A percentile compares a stretch with the other conserved stretches of the same genome.
phyloP scores from a whole-genome alignment of 2,888 invertebrate genomes.

The Labia minor region DNA sequence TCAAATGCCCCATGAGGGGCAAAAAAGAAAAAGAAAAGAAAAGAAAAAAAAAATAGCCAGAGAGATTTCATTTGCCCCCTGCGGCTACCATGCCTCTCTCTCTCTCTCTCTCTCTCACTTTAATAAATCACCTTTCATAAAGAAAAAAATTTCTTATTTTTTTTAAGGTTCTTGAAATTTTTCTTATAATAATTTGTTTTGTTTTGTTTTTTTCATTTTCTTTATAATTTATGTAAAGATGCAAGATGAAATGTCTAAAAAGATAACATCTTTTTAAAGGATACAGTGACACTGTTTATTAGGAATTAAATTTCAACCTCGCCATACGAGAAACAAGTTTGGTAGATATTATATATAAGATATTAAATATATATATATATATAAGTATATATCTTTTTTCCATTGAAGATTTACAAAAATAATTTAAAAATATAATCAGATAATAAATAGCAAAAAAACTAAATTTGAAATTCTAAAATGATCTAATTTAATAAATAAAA shows the following conservation, averaged over 20 bases:
- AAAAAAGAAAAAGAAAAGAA: background rate
- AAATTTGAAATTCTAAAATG: too few species aligned
- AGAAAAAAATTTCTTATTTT: background rate
- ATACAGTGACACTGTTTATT: background rate
- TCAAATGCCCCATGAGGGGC: background rate
- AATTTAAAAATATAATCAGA: background rate
- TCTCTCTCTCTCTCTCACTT: background rate
- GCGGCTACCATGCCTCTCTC: background rate
- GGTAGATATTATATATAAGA: too few species aligned
- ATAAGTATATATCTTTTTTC: too few species aligned
- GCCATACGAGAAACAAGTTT: background rate
- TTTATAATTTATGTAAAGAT: background rate
- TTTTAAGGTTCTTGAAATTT: background rate
- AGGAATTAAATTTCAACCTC: background rate
- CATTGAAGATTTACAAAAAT: background rate
- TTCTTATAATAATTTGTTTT: too few species aligned
- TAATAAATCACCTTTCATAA: background rate
- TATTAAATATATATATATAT: too few species aligned
- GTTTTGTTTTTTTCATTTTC: background rate
- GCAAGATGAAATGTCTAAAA: slow-evolving; percentile 1
- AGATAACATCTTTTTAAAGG: background rate
- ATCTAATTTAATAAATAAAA: too few species aligned
- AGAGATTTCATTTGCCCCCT: background rate
- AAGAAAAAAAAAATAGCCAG: background rate
- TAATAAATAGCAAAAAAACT: too few species aligned